Percentiles rank a stretch among this genome's conserved stretches.
Conservation (phyloP, 2,113 vertebrate genomes). For the Candoia aspera region DNA sequence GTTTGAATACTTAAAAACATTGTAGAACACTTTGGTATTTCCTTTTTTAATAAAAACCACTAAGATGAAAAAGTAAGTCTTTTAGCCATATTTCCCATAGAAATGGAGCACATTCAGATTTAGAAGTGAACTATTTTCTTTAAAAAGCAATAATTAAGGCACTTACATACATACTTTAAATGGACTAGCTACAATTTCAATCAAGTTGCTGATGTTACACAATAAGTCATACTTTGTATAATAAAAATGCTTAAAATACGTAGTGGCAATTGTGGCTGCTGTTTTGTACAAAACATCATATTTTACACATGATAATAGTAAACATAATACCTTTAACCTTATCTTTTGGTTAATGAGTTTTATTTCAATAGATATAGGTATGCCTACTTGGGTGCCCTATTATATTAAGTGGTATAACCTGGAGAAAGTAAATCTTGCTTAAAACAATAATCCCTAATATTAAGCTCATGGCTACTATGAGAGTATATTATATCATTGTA, state of each 20-base stretch:
- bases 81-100: not conserved
- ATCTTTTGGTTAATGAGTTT: not conserved
- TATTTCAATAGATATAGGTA: not conserved
- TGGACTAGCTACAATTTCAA: not conserved
- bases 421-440: not conserved
- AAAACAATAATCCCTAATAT: not conserved
- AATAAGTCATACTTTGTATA: not conserved
- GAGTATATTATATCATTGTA: not conserved
- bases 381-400: not conserved
- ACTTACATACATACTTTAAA: not conserved
- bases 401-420: not conserved
- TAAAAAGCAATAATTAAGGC: not conserved
- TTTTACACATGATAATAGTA: not conserved
- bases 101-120: not conserved
- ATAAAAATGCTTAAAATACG: not conserved
- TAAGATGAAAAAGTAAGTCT: not conserved
- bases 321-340: constrained; percentile 1
- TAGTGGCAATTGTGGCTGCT: not conserved
- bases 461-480: not conserved
- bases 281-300: not conserved
- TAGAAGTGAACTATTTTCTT: not conserved
- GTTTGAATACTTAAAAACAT: not conserved
- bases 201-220: not conserved
- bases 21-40: not conserved
- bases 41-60: not conserved